These are phyloP conservation scores for Gadopsis bispinosus DNA, from an alignment of 2,797 vertebrate species.

Conservation along the genomic window DNA sequence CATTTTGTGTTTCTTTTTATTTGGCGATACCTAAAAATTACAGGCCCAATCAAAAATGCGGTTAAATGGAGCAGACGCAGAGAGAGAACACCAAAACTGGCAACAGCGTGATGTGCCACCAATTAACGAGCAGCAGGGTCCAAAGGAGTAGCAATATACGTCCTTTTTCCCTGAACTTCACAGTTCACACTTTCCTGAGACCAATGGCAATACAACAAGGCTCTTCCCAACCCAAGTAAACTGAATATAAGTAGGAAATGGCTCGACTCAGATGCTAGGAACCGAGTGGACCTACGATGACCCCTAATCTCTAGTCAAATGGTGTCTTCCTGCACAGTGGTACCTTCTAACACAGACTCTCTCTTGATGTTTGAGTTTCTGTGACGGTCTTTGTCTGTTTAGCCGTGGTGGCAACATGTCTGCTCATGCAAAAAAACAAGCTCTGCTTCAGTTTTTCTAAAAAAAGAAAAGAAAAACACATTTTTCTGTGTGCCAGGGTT, in stretches of 20 bases:
- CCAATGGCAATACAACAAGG: not conserved
- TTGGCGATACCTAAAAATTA: not conserved
- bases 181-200: not conserved
- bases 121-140: conserved; percentile 1
- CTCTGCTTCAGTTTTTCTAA: conserved; percentile 5
- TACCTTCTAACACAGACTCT: not conserved
- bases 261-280: not conserved
- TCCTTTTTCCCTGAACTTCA: not conserved
- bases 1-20: not conserved
- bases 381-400: not conserved
- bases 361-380: not conserved
- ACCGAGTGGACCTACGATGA: not conserved
- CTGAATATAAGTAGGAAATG: not conserved
- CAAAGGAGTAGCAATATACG: not conserved
- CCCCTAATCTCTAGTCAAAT: not conserved
- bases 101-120: conserved; percentile 9
- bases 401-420: conserved; percentile 17
- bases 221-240: not conserved
- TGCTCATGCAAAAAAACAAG: conserved; percentile 23
- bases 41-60: not conserved
- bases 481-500: not conserved
- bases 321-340: not conserved
- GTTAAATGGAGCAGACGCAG: not conserved
- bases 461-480: conserved; percentile 5
- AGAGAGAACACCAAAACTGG: conserved; percentile 8